phyloP scores from a whole-genome alignment of 2,113 vertebrate genomes.

The Perca fluviatilis region DNA sequence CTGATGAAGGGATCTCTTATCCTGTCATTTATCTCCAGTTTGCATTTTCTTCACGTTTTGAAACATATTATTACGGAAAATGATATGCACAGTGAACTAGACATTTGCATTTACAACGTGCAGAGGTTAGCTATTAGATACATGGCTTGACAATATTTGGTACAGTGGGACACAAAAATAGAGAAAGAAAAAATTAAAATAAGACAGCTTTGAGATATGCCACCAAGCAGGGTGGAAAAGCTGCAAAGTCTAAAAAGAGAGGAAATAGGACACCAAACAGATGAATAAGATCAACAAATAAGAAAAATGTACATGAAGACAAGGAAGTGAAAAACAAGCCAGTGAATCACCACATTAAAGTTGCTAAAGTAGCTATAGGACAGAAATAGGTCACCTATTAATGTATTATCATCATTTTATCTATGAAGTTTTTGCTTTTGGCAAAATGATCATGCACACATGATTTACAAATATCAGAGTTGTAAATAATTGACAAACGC shows the following conservation, averaged over 20 bases:
- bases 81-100: background rate
- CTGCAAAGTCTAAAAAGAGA: background rate
- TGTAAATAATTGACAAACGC: background rate
- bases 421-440: background rate
- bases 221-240: background rate
- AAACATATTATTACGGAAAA: background rate
- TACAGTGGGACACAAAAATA: background rate
- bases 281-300: background rate
- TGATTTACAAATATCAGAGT: background rate
- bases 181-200: background rate
- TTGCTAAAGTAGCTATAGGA: background rate
- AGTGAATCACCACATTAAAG: background rate
- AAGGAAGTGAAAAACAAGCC: background rate
- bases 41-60: background rate
- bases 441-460: background rate
- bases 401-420: background rate
- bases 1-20: background rate
- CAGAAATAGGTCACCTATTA: too few species aligned
- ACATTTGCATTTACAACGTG: background rate
- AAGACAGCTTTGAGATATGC: background rate
- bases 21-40: background rate
- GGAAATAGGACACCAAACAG: background rate
- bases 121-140: background rate
- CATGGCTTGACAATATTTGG: background rate
- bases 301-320: background rate